These are phyloP conservation scores for Terrapene triunguis DNA, from an alignment of 2,113 vertebrate species.

Conservation along the genomic window DNA sequence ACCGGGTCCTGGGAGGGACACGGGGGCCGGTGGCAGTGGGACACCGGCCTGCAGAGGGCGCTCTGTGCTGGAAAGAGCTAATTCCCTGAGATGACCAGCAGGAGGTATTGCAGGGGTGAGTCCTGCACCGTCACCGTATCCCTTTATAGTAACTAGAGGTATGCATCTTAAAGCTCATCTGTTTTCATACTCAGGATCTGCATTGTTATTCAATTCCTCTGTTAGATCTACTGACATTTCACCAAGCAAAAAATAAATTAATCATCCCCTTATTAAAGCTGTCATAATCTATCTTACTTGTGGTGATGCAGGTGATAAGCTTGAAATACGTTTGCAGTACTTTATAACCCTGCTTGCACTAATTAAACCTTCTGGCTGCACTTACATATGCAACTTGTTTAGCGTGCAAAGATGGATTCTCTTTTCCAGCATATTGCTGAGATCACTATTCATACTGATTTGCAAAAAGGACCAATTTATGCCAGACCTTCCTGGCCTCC, in stretches of 20 bases:
- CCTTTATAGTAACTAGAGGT: constrained; percentile 6
- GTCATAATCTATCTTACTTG: constrained; percentile 51
- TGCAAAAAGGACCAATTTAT: neutral
- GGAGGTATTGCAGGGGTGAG: no score
- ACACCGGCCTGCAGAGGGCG: no score
- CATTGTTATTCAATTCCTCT: constrained; percentile 1
- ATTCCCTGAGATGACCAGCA: no score
- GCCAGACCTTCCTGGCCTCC: neutral
- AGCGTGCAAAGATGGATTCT: neutral
- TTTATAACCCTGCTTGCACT: constrained; percentile 4
- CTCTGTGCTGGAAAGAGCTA: no score
- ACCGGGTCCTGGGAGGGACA: no score
- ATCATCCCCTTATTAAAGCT: constrained; percentile 16
- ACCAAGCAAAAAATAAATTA: constrained; percentile 62
- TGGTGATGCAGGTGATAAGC: neutral
- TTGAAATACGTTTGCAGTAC: constrained; percentile 1
- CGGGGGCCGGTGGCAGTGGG: no score
- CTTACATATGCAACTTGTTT: neutral
- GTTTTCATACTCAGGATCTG: neutral
- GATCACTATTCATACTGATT: constrained; percentile 8
- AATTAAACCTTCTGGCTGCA: constrained; percentile 31
- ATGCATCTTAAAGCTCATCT: constrained; percentile 18
- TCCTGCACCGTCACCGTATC: neutral
- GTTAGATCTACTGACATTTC: constrained; percentile 36
- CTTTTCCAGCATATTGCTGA: neutral